phyloP scores from a whole-genome alignment of 2,113 vertebrate species.

The Brachyhypopomus occidentalis region DNA sequence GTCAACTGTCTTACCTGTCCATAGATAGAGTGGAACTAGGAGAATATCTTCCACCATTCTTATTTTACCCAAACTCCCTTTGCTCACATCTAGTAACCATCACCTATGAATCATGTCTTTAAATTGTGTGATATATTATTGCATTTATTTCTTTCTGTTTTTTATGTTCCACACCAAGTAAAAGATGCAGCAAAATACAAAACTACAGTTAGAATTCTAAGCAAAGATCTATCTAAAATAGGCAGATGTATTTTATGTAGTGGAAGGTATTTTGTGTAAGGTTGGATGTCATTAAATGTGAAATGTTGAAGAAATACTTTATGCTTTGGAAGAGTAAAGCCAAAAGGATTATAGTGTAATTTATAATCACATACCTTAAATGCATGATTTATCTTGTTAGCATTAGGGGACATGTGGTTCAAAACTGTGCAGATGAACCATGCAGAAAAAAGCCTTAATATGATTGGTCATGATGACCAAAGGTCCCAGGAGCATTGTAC shows the following conservation, averaged over 20 bases:
- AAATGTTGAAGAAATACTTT: neutral
- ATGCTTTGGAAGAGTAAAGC: neutral
- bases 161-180: neutral
- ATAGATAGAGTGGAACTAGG: conserved; percentile 17
- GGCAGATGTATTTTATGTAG: too few relatives aligned
- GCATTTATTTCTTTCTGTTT: conserved; percentile 17
- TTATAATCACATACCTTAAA: conserved; percentile 30
- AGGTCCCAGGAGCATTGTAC: conserved; percentile 51
- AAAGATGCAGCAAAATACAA: neutral
- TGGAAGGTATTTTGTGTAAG: too few relatives aligned
- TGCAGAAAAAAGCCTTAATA: conserved; percentile 53
- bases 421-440: conserved; percentile 30
- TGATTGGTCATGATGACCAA: conserved; percentile 61
- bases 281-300: neutral
- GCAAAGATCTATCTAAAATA: too few relatives aligned
- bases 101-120: conserved; percentile 15
- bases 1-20: conserved; percentile 40
- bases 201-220: neutral
- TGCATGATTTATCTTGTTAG: conserved; percentile 45
- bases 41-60: conserved; percentile 32
- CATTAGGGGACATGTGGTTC: conserved; percentile 41
- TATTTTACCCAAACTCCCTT: conserved; percentile 40
- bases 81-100: conserved; percentile 29
- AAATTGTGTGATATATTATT: conserved; percentile 31
- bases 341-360: neutral